These are phyloP conservation scores for Enteromius mattozi DNA, from an alignment of 2,797 vertebrate genomes.

Conservation along the genomic window DNA sequence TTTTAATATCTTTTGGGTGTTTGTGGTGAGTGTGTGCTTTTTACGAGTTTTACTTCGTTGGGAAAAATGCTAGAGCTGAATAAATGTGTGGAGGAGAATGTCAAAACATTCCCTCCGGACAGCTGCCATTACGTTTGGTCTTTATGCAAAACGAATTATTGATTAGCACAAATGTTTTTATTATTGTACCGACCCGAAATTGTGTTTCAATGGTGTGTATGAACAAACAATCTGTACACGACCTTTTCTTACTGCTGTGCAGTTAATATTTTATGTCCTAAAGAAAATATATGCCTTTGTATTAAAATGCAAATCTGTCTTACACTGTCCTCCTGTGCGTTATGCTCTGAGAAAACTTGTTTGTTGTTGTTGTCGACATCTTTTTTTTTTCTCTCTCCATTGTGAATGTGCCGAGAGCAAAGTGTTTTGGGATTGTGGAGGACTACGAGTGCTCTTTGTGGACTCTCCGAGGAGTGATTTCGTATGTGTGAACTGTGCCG, in stretches of 20 bases:
- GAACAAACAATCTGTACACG: slow-evolving; percentile 82
- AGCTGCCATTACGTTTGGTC: slow-evolving; percentile 73
- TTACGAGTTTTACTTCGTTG: slow-evolving; percentile 75
- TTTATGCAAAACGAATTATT: slow-evolving; percentile 71
- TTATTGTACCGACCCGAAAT: slow-evolving; percentile 57
- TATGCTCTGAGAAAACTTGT: slow-evolving; percentile 74
- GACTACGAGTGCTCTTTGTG: slow-evolving; percentile 63
- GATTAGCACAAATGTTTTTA: slow-evolving; percentile 78
- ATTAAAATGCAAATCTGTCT: slow-evolving; percentile 77
- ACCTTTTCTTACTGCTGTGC: slow-evolving; percentile 88
- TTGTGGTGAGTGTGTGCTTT: slow-evolving; percentile 70
- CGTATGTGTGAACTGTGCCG: slow-evolving; percentile 70
- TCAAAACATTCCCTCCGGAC: slow-evolving; percentile 71
- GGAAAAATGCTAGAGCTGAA: slow-evolving; percentile 69
- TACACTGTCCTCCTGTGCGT: slow-evolving; percentile 83
- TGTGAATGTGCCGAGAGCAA: slow-evolving; percentile 78
- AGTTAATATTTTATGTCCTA: slow-evolving; percentile 82
- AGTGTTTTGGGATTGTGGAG: slow-evolving; percentile 70
- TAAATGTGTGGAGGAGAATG: slow-evolving; percentile 71
- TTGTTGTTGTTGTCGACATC: slow-evolving; percentile 74
- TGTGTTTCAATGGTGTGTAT: slow-evolving; percentile 79
- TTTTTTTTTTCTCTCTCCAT: slow-evolving; percentile 65
- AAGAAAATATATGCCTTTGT: slow-evolving; percentile 82
- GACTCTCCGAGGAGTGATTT: slow-evolving; percentile 69
- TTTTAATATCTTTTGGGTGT: slow-evolving; percentile 75